Conservation (phyloP, 2,113 vertebrate genomes). For the Syngnathoides biaculeatus region DNA sequence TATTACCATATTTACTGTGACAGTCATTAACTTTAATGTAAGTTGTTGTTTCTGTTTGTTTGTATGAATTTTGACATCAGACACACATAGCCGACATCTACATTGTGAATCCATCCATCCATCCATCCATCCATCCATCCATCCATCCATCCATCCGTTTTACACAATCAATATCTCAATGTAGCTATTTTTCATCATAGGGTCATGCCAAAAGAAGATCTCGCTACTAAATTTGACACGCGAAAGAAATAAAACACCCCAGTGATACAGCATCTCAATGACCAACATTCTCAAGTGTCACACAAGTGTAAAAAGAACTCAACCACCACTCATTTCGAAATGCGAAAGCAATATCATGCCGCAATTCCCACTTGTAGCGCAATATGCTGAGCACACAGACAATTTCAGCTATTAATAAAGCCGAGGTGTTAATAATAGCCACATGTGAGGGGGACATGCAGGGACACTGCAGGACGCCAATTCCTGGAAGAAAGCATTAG, state of each 20-base stretch:
- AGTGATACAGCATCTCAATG: neutral
- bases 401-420: constrained; percentile 1
- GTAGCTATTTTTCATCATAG: neutral
- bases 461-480: neutral
- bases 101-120: too few species aligned
- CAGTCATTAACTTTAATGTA: neutral
- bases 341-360: neutral
- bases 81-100: too few species aligned
- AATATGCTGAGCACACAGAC: neutral
- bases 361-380: neutral
- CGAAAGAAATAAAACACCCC: neutral
- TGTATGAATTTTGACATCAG: neutral
- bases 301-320: neutral
- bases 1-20: neutral
- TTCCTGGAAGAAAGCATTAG: neutral
- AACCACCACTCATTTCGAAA: neutral
- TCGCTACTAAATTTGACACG: neutral
- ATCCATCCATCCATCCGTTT: neutral
- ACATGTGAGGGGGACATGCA: neutral
- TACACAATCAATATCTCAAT: neutral
- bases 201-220: neutral
- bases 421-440: constrained; percentile 1
- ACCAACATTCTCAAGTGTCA: neutral
- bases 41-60: neutral
- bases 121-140: neutral